Evolutionary conservation across 2,888 invertebrate genomes (phyloP).

Genomic region (Fragum fragum): DNA sequence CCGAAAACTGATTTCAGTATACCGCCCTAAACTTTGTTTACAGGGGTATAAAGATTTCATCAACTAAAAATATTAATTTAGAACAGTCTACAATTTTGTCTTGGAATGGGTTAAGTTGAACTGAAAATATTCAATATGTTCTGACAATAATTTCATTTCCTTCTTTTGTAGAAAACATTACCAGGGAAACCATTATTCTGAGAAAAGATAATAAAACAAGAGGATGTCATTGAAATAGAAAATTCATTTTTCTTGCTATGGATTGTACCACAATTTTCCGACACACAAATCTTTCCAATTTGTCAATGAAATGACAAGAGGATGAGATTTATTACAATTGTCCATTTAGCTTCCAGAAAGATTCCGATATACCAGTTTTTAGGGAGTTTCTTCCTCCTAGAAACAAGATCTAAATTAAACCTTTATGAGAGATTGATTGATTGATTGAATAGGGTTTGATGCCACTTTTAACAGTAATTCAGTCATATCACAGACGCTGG

Average conservation of each 20-base stretch:
- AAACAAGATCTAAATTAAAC: neutral
- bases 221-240: neutral
- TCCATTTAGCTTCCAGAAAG: neutral
- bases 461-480: neutral
- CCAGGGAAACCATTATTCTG: neutral
- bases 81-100: too few relatives aligned
- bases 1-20: too few relatives aligned
- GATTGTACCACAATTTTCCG: neutral
- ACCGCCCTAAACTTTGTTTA: too few relatives aligned
- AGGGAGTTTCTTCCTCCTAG: neutral
- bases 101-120: too few relatives aligned
- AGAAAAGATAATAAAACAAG: neutral
- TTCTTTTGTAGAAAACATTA: neutral
- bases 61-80: too few relatives aligned
- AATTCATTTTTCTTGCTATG: neutral
- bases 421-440: neutral
- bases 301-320: neutral
- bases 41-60: too few relatives aligned
- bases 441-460: neutral
- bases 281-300: neutral
- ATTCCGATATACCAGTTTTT: neutral
- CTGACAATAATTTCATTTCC: neutral
- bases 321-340: conserved; percentile 6
- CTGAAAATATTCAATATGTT: neutral
- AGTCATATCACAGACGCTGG: neutral